Evolutionary conservation across 2,888 invertebrate genomes (phyloP), one percentile per base, ranked within the genome.

Genomic region (Macrosiphum euphorbiae): DNA sequence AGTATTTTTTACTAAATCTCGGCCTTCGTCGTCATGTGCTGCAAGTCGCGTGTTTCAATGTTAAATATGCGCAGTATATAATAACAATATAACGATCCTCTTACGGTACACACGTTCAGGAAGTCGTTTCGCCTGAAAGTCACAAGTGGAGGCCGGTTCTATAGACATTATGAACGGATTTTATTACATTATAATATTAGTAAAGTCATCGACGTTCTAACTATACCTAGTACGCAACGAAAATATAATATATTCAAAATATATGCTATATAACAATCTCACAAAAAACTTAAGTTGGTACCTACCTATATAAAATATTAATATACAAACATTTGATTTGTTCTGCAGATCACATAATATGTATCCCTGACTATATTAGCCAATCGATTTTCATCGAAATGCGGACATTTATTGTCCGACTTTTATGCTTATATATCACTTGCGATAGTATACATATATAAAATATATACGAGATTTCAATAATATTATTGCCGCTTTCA

Each of bases 51-150:
- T 91, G 91, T 52, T 26, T 91, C 91, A 50, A 91, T 78, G 84
- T 55, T 91, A 84, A 85, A 88, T 41, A 88, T 41, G 2, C n/a
- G 41, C 52, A 55, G 41, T 35, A 78, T 78, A 78, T 78, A 35
- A 91, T 44, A 55, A 78, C 35, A 84, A 85, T 41, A 91, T 44
- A 78, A 84, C 84, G 44, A 91, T 91, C 78, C 16, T 91, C 84
- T 91, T 91, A 84, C 91, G 91, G 91, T 91, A 91, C 61, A 61
- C 26, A 87, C 92, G 78, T 52, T 67, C 88, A 92, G 88, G 88
- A 92, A 92, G 92, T 92, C 88, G 92, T 92, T 92, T 92, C 78
- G 88, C 41, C 78, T 88, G 92, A 92, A 67, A 88, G 67, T 92
- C 92, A 78, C 58, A 85, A 91, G 84, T 91, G 85, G 91, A 91